Evolutionary conservation across 2,888 invertebrate species (phyloP).

Genomic region (Pyrrhia umbra): DNA sequence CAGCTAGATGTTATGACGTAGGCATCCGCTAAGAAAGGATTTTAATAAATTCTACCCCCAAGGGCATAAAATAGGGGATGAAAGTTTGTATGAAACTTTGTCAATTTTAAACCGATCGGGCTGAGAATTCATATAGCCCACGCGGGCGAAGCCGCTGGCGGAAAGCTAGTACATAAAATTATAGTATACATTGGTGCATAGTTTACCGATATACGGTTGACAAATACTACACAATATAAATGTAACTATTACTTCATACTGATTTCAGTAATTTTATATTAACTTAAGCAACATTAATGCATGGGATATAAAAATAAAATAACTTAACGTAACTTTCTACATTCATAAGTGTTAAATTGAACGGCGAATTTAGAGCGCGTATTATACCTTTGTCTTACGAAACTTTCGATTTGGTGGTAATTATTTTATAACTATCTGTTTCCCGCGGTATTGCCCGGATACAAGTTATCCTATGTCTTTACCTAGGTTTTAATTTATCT

Average conservation of each 20-base stretch:
- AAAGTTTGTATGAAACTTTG: no score
- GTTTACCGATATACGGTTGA: background rate
- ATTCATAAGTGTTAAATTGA: conserved; percentile 39
- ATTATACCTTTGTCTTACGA: conserved; percentile 50
- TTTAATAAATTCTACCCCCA: no score
- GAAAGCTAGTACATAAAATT: no score
- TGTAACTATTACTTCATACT: background rate
- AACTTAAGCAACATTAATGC: background rate
- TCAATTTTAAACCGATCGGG: no score
- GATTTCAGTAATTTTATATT: background rate
- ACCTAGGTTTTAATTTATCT: background rate
- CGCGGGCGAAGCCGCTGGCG: no score
- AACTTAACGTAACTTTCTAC: conserved; percentile 53
- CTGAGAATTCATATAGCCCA: no score
- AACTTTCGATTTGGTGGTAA: conserved; percentile 54
- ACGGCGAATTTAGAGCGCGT: conserved; percentile 51
- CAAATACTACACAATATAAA: background rate
- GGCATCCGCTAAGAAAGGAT: no score
- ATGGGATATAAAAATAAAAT: conserved; percentile 6
- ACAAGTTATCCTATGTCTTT: no score
- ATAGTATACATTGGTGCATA: no score
- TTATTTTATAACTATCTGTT: conserved; percentile 53
- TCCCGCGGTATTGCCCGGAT: conserved; percentile 39
- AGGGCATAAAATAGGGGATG: no score
- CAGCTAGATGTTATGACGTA: no score